A percentile compares a stretch with the other conserved stretches of the same genome.
These are phyloP conservation scores for Microtus ochrogaster DNA, from an alignment of 2,113 vertebrate genomes.

Conservation along the genomic window DNA sequence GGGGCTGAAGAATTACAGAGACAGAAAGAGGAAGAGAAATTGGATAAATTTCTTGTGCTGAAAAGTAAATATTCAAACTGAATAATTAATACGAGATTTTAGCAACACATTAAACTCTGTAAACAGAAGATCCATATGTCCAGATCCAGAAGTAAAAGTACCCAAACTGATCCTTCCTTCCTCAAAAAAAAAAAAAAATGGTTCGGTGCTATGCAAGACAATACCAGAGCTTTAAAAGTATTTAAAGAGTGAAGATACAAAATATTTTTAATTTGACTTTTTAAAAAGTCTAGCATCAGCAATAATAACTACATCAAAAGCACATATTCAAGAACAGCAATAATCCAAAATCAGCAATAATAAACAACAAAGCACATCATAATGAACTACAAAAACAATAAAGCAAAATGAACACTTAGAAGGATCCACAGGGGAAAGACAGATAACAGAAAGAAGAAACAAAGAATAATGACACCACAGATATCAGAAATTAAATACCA, in stretches of 20 bases:
- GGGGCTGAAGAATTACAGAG: neutral
- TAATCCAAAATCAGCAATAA: neutral
- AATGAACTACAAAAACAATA: neutral
- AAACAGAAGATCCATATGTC: neutral
- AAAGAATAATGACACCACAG: slow-evolving; percentile 26
- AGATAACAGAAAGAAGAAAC: neutral
- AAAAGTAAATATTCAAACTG: neutral
- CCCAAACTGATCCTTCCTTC: neutral
- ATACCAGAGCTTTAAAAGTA: neutral
- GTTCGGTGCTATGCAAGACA: neutral
- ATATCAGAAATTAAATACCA: neutral
- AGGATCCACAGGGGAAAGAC: neutral
- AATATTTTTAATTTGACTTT: neutral
- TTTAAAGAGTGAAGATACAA: neutral
- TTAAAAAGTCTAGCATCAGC: neutral
- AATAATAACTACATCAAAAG: neutral
- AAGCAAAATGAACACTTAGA: neutral
- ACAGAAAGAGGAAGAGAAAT: neutral
- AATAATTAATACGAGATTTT: slow-evolving; percentile 1
- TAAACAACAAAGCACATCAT: neutral
- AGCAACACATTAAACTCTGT: neutral
- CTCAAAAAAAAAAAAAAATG: neutral
- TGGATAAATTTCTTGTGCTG: neutral
- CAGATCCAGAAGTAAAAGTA: slow-evolving; percentile 20
- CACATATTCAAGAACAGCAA: neutral